Conservation (phyloP, 92 coral and sea anemone species). For the Diadumene lineata region DNA sequence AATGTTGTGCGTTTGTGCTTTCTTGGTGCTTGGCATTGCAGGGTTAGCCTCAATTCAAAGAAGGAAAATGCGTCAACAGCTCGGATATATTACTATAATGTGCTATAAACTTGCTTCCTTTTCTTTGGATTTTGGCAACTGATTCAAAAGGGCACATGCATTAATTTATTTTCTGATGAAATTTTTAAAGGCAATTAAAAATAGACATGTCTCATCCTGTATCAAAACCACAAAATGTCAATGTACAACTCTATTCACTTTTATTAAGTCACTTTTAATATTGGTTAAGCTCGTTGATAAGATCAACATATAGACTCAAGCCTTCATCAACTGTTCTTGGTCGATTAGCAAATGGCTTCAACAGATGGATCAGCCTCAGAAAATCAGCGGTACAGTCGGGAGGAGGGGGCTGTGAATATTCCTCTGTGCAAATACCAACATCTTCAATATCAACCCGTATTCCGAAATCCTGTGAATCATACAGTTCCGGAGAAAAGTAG, state of each 20-base stretch:
- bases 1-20: too few species aligned
- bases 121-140: too few species aligned
- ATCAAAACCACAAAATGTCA: not conserved
- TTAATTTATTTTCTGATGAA: not conserved
- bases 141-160: too few species aligned
- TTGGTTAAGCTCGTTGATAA: constrained; percentile 6
- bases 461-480: constrained; percentile 10
- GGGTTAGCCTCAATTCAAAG: too few species aligned
- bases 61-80: too few species aligned
- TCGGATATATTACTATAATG: too few species aligned
- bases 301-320: constrained; percentile 28
- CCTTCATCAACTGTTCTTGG: constrained; percentile 51
- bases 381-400: constrained; percentile 10
- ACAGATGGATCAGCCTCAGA: not conserved
- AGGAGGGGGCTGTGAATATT: constrained; percentile 6
- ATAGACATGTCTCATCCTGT: not conserved
- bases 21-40: too few species aligned
- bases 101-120: too few species aligned
- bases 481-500: constrained; percentile 22
- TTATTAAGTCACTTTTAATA: not conserved
- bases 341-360: not conserved
- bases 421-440: constrained; percentile 6
- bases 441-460: constrained; percentile 8
- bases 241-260: not conserved
- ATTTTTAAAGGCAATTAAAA: not conserved